Percentiles rank a stretch among this genome's conserved stretches.
phyloP scores from a whole-genome alignment of 2,797 vertebrate genomes.

The Cossypha caffra region DNA sequence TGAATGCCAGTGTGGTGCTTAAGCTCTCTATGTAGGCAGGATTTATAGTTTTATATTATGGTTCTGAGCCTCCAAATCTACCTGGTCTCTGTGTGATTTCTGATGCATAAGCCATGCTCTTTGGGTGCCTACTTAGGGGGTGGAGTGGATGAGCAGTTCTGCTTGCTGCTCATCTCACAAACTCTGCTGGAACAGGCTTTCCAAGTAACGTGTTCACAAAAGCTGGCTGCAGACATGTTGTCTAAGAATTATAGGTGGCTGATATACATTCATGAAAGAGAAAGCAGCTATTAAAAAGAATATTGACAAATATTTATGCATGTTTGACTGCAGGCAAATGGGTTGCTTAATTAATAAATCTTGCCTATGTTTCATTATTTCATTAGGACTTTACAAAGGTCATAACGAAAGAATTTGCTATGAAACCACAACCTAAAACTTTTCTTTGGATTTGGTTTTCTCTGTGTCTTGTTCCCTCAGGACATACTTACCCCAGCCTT shows the following conservation, averaged over 20 bases:
- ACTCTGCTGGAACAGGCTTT: slow-evolving; percentile 10
- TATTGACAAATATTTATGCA: slow-evolving; percentile 29
- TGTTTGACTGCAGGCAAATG: neutral
- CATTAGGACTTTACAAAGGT: neutral
- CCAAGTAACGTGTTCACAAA: slow-evolving; percentile 47
- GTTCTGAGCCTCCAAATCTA: slow-evolving; percentile 1
- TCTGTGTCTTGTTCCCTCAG: neutral
- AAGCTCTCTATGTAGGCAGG: neutral
- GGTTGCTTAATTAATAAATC: neutral
- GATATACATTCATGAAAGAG: neutral
- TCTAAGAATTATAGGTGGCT: slow-evolving; percentile 22
- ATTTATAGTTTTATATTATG: slow-evolving; percentile 3
- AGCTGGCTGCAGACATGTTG: slow-evolving; percentile 19
- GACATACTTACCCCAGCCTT: neutral
- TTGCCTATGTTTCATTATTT: neutral
- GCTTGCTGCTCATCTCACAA: slow-evolving; percentile 37
- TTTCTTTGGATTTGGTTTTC: neutral
- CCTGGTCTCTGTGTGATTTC: neutral
- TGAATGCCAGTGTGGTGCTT: neutral
- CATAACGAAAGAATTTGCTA: neutral
- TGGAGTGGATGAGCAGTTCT: neutral
- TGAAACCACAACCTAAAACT: neutral
- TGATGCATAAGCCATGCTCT: neutral
- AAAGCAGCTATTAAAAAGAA: slow-evolving; percentile 27
- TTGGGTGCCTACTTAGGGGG: neutral